Evolutionary conservation across 2,888 invertebrate genomes (phyloP), one percentile per base, ranked within the genome.

Genomic region (Eurois occulta): DNA sequence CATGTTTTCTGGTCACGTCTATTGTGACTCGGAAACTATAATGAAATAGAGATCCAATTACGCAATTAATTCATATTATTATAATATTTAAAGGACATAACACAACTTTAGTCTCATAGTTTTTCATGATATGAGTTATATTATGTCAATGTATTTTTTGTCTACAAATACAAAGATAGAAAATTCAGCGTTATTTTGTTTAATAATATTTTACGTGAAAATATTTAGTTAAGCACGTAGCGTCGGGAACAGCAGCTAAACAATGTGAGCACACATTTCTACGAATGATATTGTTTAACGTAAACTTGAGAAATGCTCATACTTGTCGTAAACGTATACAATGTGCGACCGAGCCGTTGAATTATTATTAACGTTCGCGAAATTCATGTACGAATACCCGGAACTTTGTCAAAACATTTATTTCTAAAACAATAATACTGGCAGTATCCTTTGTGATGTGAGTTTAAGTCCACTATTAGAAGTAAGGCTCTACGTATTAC

Each of bases 1-100:
- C 73, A 85, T 83, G 80, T 77, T 88, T 90, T 90, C 92, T 87
- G 86, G 89, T 92, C 92, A 92, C 92, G 91, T 84, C 73, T 84
- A 78, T 68, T 74, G 82, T 76, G 83, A 83, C 85, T 81, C 76
- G 78, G 80, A 87, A 84, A 82, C 83, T 81, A 74, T 91, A 87
- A 87, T 86, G 87, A 83, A 87, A 90, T 88, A 81, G 76, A 87
- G 52, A n/a, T 83, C 88, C 77, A 76, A 88, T 91, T 87, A 78
- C 77, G 75, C 81, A 84, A 90, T 88, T 87, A 88, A 88, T 89
- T 86, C 75, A 74, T 82, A 87, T 86, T 84, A 82, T 66, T 78
- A 64, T 72, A 46, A 71, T 68, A 46, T 69, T 52, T 21, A 28
- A 58, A 74, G 11, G 21, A 55, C 2, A 32, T 35, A 43, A 43